phyloP scores from a whole-genome alignment of 2,113 vertebrate species.

The Syrrhaptes paradoxus region DNA sequence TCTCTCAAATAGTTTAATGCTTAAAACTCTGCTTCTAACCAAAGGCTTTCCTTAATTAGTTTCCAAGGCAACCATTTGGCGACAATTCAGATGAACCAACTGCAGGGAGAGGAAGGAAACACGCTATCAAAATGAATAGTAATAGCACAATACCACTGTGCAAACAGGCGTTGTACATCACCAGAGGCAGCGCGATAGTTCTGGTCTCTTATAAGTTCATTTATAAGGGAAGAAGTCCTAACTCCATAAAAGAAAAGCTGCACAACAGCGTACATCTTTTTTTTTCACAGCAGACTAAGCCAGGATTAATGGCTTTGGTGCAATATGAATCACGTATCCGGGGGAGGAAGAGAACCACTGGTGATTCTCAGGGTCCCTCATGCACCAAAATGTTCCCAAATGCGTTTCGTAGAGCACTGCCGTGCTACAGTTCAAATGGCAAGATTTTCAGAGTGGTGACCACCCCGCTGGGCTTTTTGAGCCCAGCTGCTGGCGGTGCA shows the following conservation, averaged over 20 bases:
- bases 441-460: not conserved
- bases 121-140: slow-evolving; percentile 57
- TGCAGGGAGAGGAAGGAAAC: slow-evolving; percentile 58
- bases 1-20: slow-evolving; percentile 66
- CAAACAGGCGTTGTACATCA: slow-evolving; percentile 58
- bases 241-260: not conserved
- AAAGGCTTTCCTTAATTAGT: slow-evolving; percentile 70
- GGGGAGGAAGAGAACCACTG: not conserved
- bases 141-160: slow-evolving; percentile 55
- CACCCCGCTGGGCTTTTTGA: not conserved
- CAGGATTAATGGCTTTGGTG: not conserved
- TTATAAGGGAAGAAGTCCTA: slow-evolving; percentile 23
- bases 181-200: not conserved
- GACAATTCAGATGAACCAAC: slow-evolving; percentile 51
- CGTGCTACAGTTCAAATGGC: not conserved
- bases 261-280: not conserved
- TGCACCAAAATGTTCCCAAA: not conserved
- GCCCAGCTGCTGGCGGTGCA: not conserved
- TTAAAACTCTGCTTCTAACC: slow-evolving; percentile 64
- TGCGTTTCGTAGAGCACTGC: rapidly evolving
- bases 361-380: not conserved
- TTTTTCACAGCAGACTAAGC: not conserved
- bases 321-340: not conserved
- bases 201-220: slow-evolving; percentile 37
- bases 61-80: slow-evolving; percentile 71